Evolutionary conservation across 2,888 invertebrate species (phyloP).

Genomic region (Pachydiplax longipennis): DNA sequence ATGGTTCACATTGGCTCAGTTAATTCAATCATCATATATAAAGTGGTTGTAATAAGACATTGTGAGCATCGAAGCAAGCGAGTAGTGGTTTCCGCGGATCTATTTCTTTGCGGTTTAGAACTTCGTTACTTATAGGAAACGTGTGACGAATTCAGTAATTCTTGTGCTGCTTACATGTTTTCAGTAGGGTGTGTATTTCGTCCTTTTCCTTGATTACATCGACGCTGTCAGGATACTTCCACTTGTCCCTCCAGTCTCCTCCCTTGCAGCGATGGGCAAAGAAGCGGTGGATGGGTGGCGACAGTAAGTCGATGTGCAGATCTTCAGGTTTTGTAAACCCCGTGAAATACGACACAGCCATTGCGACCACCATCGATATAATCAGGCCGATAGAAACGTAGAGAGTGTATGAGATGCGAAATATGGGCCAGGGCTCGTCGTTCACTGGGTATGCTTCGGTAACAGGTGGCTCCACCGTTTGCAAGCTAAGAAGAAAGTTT

Average conservation of each 20-base stretch:
- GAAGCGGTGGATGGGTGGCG: neutral
- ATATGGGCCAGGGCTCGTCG: neutral
- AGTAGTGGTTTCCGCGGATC: too few relatives aligned
- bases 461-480: neutral
- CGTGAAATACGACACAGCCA: neutral
- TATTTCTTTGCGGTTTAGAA: too few relatives aligned
- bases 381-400: neutral
- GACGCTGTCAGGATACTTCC: neutral
- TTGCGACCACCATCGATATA: neutral
- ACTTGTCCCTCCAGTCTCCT: neutral
- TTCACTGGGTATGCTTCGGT: neutral
- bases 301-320: conserved; percentile 1
- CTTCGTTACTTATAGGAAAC: too few relatives aligned
- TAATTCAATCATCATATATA: too few relatives aligned
- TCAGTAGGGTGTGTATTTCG: too few relatives aligned
- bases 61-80: too few relatives aligned
- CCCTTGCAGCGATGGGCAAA: conserved; percentile 1
- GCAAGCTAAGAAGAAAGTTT: neutral
- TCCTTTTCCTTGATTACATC: too few relatives aligned
- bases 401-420: conserved; percentile 10
- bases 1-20: too few relatives aligned
- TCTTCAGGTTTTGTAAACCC: neutral
- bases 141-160: too few relatives aligned
- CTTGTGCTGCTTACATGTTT: too few relatives aligned
- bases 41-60: too few relatives aligned